phyloP scores from a whole-genome alignment of 1,140 invertebrate genomes.

The Drosophila mojavensis region DNA sequence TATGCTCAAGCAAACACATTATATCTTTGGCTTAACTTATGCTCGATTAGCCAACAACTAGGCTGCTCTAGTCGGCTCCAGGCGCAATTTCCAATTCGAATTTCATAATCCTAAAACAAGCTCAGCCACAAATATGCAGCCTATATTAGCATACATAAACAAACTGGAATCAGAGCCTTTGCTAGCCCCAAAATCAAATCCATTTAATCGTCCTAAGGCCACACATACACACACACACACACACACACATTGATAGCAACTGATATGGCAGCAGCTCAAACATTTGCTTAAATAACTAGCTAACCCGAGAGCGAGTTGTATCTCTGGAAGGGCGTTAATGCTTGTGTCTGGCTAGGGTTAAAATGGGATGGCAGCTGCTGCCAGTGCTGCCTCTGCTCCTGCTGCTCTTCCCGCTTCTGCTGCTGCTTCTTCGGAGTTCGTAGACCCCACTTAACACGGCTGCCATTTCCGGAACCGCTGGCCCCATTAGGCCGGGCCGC shows the following conservation, averaged over 20 bases:
- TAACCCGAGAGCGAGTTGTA: conserved; percentile 40
- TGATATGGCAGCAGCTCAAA: conserved; percentile 39
- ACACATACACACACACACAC: not conserved
- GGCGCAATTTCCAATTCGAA: conserved; percentile 23
- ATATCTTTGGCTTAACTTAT: not conserved
- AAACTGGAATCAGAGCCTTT: conserved; percentile 41
- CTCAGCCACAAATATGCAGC: conserved; percentile 46
- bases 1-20: not conserved
- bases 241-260: conserved; percentile 10
- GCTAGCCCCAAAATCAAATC: conserved; percentile 58
- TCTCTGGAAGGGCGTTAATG: conserved; percentile 62
- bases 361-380: conserved; percentile 6
- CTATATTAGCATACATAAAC: conserved; percentile 46
- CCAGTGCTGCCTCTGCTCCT: not conserved
- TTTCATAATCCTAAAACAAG: conserved; percentile 30
- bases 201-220: conserved; percentile 61
- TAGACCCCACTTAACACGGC: conserved; percentile 67
- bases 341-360: conserved; percentile 35
- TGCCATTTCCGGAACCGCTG: conserved; percentile 27
- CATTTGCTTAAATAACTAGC: conserved; percentile 47
- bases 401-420: no score
- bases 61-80: not conserved
- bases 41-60: not conserved
- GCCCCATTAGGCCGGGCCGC: conserved; percentile 45
- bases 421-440: conserved; percentile 39